A percentile compares a stretch with the other conserved stretches of the same genome.
These are phyloP conservation scores for Pangasius mekongensis DNA, from an alignment of 2,797 vertebrate species.

Conservation along the genomic window DNA sequence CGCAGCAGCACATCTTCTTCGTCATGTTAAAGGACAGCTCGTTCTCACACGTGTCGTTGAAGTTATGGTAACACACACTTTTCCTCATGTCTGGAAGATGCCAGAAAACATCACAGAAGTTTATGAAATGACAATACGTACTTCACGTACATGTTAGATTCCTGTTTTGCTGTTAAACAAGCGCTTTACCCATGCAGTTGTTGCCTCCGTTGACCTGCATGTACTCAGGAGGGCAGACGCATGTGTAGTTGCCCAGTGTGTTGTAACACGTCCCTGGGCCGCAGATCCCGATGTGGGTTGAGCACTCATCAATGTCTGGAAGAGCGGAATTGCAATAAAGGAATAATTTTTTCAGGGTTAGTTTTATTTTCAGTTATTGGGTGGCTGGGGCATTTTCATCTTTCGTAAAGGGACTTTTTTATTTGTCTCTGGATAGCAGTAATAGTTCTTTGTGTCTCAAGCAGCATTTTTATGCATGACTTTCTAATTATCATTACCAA, in stretches of 20 bases:
- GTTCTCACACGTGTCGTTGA: conserved; percentile 88
- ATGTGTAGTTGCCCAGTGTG: conserved; percentile 92
- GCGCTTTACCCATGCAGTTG: conserved; percentile 87
- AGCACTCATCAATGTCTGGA: conserved; percentile 91
- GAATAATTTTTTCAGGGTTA: background rate
- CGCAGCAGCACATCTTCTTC: conserved; percentile 94
- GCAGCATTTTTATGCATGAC: background rate
- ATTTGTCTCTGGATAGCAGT: background rate
- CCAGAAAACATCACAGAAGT: background rate
- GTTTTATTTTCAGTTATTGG: background rate
- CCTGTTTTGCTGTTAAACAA: background rate
- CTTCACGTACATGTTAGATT: background rate
- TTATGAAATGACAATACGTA: background rate
- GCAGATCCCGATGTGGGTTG: conserved; percentile 85
- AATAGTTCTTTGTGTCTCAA: background rate
- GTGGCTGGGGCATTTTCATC: too few species aligned
- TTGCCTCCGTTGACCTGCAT: conserved; percentile 94
- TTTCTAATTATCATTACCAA: background rate
- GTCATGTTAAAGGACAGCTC: conserved; percentile 94
- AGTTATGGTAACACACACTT: conserved; percentile 89
- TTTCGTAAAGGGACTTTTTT: background rate
- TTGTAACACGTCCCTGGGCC: conserved; percentile 94
- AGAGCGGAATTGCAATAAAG: background rate
- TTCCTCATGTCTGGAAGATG: conserved; percentile 86
- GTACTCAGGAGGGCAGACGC: conserved; percentile 90